Evolutionary conservation across 1,140 invertebrate genomes (phyloP).

Genomic region (Hyles vespertilio): DNA sequence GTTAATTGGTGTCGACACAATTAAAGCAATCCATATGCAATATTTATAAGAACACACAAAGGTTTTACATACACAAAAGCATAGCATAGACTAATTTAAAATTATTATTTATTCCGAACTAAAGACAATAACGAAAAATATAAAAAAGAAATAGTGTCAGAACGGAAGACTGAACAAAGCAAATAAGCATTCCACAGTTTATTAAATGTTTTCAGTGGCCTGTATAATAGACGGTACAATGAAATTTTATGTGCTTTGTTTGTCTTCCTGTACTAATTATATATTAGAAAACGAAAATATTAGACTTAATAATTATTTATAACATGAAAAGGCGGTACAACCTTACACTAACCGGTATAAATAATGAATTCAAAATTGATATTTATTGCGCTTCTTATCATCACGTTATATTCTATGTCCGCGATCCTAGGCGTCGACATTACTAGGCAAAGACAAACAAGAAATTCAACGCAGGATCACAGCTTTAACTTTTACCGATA

Average conservation of each 20-base stretch:
- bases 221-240: no score
- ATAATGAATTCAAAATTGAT: no score
- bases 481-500: no score
- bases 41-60: constrained; percentile 2
- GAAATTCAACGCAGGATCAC: no score
- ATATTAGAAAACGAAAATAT: constrained; percentile 9
- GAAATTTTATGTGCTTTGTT: no score
- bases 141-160: constrained; percentile 1
- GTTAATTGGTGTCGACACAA: constrained; percentile 25
- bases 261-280: not conserved
- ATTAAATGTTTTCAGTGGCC: no score
- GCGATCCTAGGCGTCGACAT: no score
- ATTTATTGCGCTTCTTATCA: no score
- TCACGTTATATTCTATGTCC: no score
- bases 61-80: constrained; percentile 7
- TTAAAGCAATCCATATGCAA: constrained; percentile 31
- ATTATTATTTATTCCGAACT: constrained; percentile 1
- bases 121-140: constrained; percentile 4
- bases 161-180: constrained; percentile 5
- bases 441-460: no score
- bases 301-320: constrained; percentile 2
- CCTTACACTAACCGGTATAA: no score
- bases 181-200: not conserved
- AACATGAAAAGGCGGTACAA: not conserved
- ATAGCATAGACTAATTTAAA: constrained; percentile 4